Percentiles rank a stretch among this genome's conserved stretches.
These are phyloP conservation scores for Diplolepis rosae DNA, from an alignment of 2,888 invertebrate genomes.

Conservation along the genomic window DNA sequence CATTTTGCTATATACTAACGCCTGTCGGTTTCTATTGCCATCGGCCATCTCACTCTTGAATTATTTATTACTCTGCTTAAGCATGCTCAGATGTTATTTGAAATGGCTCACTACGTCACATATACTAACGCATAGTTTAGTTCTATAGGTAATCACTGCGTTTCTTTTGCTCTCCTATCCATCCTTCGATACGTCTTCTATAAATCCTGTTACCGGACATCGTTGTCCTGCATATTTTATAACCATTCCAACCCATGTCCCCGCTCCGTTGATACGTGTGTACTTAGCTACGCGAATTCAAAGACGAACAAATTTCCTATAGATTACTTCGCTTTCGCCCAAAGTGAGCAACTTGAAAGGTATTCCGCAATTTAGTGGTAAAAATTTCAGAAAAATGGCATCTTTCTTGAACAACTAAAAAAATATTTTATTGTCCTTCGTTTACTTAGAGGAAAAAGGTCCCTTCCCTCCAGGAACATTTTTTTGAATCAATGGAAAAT, in stretches of 20 bases:
- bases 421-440: not conserved
- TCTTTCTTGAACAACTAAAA: not conserved
- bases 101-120: constrained; percentile 44
- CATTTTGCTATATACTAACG: constrained; percentile 28
- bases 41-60: constrained; percentile 52
- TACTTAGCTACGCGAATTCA: constrained; percentile 49
- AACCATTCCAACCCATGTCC: constrained; percentile 49
- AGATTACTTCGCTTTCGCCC: constrained; percentile 43
- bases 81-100: constrained; percentile 47
- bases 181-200: constrained; percentile 50
- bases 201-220: constrained; percentile 67
- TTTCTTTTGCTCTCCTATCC: constrained; percentile 55
- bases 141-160: constrained; percentile 60
- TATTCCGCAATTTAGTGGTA: not conserved
- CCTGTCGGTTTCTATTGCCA: constrained; percentile 45
- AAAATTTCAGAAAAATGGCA: not conserved
- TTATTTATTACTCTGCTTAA: constrained; percentile 56
- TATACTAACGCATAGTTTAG: constrained; percentile 44
- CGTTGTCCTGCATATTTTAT: constrained; percentile 63
- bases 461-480: too few species aligned
- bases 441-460: too few species aligned
- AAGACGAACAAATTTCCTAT: constrained; percentile 41
- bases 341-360: constrained; percentile 41
- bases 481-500: too few species aligned
- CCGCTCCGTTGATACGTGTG: constrained; percentile 46